phyloP scores from a whole-genome alignment of 2,113 vertebrate genomes.

The Aleadryas rufinucha region DNA sequence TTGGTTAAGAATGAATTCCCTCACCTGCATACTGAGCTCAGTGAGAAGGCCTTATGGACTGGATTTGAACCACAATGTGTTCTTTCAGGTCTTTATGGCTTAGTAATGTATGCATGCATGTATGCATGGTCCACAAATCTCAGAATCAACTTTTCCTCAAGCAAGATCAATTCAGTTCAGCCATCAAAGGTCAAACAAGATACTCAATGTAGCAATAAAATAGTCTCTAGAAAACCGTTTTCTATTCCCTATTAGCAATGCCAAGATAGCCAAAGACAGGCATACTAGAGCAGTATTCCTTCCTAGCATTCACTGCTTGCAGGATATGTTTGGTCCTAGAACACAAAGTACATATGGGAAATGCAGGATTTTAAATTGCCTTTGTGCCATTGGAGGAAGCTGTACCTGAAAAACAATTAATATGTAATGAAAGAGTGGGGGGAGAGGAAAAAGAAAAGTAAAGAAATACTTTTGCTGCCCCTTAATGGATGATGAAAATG shows the following conservation, averaged over 20 bases:
- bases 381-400: neutral
- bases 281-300: neutral
- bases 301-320: neutral
- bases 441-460: neutral
- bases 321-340: neutral
- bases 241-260: neutral
- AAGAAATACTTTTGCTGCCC: neutral
- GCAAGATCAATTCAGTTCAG: neutral
- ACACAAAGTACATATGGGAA: neutral
- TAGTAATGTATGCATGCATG: neutral
- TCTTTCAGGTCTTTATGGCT: neutral
- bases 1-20: neutral
- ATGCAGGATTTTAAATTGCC: neutral
- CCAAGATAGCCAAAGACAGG: neutral
- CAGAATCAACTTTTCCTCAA: neutral
- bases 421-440: neutral
- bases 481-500: constrained; percentile 2
- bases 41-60: neutral
- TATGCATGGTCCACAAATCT: neutral
- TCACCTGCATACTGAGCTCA: neutral
- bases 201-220: neutral
- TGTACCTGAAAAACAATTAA: neutral
- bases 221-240: neutral
- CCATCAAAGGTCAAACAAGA: neutral
- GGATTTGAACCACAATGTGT: neutral